Base-by-base conservation (phyloP, 1,140 invertebrate genomes). In the Euborellia annulipes region DNA sequence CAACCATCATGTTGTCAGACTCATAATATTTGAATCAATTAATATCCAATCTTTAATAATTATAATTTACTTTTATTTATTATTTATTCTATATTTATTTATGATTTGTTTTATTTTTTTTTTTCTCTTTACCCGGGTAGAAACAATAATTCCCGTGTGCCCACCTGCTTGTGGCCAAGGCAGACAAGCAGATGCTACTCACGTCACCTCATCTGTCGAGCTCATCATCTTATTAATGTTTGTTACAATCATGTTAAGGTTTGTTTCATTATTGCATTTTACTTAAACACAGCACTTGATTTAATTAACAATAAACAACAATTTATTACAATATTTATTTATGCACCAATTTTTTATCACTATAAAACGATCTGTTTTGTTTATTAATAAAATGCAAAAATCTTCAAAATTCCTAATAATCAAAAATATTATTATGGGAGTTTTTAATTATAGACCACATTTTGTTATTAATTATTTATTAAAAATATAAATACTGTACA, bases 81-180 rank as follows among this genome's bases (percentile, higher is more conserved):
- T 47, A 7, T 47, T 6, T 22, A 21, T 47, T 43, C 20, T 43
- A 18, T 47, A n/a, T 27, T 2, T 8, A 9, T 41, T 18, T 21
- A 16, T 8, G 11, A 6, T 27, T 27, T 27, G 23, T 27, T 27
- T 27, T 27, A 27, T 27, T 27, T 27, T 67, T 62, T 55, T 52
- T 51, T 63, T 60, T 58, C 59, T 54, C 55, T 49, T 51, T 57
- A 60, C 55, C 51, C 66, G 60, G 61, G 57, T 76, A 85, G 84
- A 91, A 73, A 84, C 85, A 41, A 79, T 87, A 59, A 87, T 89
- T 49, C 86, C 87, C 47, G 81, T 92, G 55, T 93, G 88, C 62
- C 88, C 87, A 53, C 88, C 88, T 52, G 88, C 88, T 56, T 93
- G 88, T 69, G 83, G 80, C 32, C 77, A 81, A 64, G 70, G 73